Evolutionary conservation across 2,113 vertebrate species (phyloP).

Genomic region (Callorhinus ursinus): DNA sequence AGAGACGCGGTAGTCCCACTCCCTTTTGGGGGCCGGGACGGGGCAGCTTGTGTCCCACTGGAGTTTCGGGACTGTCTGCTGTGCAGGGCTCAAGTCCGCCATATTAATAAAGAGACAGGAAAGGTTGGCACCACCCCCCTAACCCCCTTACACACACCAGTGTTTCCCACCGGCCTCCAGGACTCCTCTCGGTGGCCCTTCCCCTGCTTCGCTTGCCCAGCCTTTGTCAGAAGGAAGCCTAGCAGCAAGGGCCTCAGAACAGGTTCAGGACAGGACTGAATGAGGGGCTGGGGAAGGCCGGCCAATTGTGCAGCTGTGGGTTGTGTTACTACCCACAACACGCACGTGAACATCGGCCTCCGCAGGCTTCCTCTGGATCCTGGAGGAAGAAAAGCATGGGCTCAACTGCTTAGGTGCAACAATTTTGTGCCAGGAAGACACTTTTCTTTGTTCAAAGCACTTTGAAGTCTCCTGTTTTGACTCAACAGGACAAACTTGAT

Average conservation of each 20-base stretch:
- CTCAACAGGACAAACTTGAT: neutral
- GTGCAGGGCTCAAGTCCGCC: neutral
- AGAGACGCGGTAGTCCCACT: neutral
- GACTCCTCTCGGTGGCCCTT: neutral
- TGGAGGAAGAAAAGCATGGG: conserved; percentile 70
- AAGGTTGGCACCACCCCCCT: neutral
- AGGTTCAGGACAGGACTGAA: conserved; percentile 25
- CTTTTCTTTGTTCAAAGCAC: neutral
- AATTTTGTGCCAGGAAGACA: neutral
- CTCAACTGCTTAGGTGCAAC: neutral
- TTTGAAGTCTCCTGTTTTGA: neutral
- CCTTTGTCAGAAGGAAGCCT: neutral
- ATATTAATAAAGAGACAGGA: conserved; percentile 69
- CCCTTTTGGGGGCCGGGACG: neutral
- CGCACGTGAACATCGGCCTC: conserved; percentile 39
- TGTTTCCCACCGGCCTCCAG: neutral
- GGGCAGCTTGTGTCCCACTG: neutral
- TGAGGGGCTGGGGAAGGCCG: conserved; percentile 70
- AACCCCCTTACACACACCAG: neutral
- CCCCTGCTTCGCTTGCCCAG: neutral
- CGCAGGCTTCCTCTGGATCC: conserved; percentile 70
- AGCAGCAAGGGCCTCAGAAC: neutral
- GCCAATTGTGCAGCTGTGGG: conserved; percentile 58
- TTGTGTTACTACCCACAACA: neutral
- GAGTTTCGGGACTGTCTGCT: neutral